Percentiles rank a stretch among this genome's conserved stretches.
phyloP scores from a whole-genome alignment of 2,888 invertebrate genomes.

The Malachius bipustulatus region DNA sequence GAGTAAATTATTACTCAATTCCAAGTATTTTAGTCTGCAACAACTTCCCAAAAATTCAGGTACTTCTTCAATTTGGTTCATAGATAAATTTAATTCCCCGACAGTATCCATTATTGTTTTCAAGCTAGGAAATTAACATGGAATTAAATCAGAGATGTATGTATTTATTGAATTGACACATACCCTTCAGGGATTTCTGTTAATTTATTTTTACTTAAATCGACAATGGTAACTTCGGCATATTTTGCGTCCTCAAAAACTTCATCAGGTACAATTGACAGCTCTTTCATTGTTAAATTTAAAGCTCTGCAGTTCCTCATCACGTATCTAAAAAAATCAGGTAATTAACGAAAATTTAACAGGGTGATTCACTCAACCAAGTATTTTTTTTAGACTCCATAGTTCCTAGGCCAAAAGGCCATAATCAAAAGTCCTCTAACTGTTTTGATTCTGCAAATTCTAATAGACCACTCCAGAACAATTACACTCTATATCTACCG shows the following conservation, averaged over 20 bases:
- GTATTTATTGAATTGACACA: no score
- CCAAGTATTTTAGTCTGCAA: conserved; percentile 52
- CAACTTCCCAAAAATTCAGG: conserved; percentile 54
- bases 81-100: conserved; percentile 56
- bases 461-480: no score
- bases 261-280: conserved; percentile 54
- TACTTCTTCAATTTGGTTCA: conserved; percentile 53
- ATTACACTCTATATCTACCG: no score
- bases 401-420: conserved; percentile 25
- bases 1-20: conserved; percentile 64
- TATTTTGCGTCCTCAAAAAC: conserved; percentile 58
- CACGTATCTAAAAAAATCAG: conserved; percentile 37
- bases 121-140: conserved; percentile 36
- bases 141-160: no score
- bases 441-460: no score
- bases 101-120: conserved; percentile 40
- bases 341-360: conserved; percentile 5
- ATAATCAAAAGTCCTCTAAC: conserved; percentile 18
- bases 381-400: conserved; percentile 8
- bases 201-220: conserved; percentile 72
- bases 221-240: conserved; percentile 61
- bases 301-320: conserved; percentile 47
- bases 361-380: background rate
- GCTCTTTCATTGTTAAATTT: conserved; percentile 50
- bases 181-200: conserved; percentile 56